Conservation (phyloP, 2,888 invertebrate species). For the Cantharis rustica region DNA sequence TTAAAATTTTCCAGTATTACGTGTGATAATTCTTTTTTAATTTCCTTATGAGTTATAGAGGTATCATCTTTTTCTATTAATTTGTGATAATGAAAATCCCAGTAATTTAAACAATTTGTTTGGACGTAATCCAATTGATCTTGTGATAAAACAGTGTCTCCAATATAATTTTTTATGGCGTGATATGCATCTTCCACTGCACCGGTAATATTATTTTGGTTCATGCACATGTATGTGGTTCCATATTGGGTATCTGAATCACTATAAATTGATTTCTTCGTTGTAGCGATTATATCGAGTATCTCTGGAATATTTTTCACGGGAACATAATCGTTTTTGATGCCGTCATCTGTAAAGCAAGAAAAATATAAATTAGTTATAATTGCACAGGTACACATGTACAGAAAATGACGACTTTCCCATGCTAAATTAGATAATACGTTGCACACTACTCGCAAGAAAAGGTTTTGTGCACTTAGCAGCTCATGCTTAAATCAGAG, state of each 20-base stretch:
- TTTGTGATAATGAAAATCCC: conserved; percentile 6
- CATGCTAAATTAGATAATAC: too few species aligned
- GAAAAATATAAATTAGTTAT: background rate
- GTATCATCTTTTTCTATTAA: background rate
- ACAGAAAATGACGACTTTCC: too few species aligned
- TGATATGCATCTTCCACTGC: background rate
- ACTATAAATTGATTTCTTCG: background rate
- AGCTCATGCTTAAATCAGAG: too few species aligned
- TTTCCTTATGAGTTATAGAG: conserved; percentile 2
- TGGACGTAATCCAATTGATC: conserved; percentile 9
- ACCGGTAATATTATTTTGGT: conserved; percentile 7
- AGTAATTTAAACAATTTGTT: conserved; percentile 7
- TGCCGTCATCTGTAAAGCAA: conserved; percentile 4
- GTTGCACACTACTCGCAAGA: too few species aligned
- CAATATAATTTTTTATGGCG: conserved; percentile 9
- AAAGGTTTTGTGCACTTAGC: too few species aligned
- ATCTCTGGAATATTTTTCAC: background rate
- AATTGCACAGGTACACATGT: too few species aligned
- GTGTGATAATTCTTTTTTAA: conserved; percentile 1
- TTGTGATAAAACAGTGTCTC: background rate
- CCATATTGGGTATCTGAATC: background rate
- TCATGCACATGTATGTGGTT: conserved; percentile 13
- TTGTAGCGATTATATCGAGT: conserved; percentile 8
- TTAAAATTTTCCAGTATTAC: conserved; percentile 13
- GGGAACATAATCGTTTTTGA: background rate